Conservation (phyloP, 2,888 invertebrate genomes). For the Drosophila monieri region DNA sequence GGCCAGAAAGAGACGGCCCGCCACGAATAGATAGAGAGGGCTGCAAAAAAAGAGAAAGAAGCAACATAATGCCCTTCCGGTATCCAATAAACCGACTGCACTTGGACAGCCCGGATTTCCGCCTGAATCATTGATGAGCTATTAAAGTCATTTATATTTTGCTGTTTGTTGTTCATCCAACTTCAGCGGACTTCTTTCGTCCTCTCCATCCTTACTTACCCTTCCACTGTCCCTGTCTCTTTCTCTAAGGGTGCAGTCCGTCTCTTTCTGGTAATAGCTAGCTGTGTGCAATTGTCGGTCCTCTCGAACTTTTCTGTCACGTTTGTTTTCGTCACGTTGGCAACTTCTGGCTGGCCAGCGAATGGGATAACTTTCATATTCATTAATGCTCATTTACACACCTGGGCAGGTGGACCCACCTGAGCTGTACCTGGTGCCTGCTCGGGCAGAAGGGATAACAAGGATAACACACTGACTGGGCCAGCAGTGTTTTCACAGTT, state of each 20-base stretch:
- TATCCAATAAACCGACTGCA: conserved; percentile 82
- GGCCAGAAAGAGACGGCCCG: conserved; percentile 8
- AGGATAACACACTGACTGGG: background rate
- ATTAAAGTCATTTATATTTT: conserved; percentile 83
- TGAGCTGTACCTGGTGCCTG: background rate
- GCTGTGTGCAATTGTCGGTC: conserved; percentile 18
- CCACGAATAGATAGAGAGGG: conserved; percentile 9
- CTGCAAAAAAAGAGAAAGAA: background rate
- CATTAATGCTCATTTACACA: conserved; percentile 45
- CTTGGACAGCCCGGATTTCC: conserved; percentile 83
- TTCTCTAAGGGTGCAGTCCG: background rate
- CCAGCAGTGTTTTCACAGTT: background rate
- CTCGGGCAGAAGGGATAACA: background rate
- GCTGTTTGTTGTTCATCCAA: conserved; percentile 68
- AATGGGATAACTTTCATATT: conserved; percentile 30
- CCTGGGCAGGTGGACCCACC: conserved; percentile 7
- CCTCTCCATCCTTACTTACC: conserved; percentile 1
- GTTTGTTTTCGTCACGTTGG: conserved; percentile 34
- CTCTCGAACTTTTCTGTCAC: conserved; percentile 36
- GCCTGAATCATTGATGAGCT: conserved; percentile 84
- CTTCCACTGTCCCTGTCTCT: background rate
- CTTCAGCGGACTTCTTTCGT: conserved; percentile 9
- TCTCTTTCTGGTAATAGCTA: conserved; percentile 1
- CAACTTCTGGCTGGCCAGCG: conserved; percentile 8
- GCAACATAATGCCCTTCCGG: conserved; percentile 81